phyloP scores from a whole-genome alignment of 2,888 invertebrate genomes.

The Drosophila mercatorum region DNA sequence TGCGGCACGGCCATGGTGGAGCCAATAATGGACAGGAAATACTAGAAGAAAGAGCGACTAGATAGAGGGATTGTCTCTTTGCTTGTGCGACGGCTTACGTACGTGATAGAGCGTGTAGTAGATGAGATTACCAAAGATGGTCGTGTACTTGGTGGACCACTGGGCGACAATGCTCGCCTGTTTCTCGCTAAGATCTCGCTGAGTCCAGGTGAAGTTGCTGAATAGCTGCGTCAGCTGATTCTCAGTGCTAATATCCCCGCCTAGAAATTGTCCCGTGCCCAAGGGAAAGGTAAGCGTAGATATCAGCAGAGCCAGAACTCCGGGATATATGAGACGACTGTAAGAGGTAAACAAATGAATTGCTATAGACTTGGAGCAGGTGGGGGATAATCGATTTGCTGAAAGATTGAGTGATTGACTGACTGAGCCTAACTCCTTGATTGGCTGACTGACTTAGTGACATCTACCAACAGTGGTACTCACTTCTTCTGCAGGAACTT shows the following conservation, averaged over 20 bases:
- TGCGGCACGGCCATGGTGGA: constrained; percentile 99
- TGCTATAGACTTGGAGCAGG: neutral
- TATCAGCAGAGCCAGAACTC: constrained; percentile 94
- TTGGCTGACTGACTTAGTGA: neutral
- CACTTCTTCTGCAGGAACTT: constrained; percentile 97
- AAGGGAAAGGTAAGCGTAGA: constrained; percentile 94
- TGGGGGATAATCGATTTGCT: neutral
- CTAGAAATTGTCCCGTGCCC: constrained; percentile 96
- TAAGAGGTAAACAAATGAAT: neutral
- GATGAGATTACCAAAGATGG: constrained; percentile 93
- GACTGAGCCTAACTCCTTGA: neutral
- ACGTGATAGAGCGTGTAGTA: constrained; percentile 94
- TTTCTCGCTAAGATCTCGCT: constrained; percentile 90
- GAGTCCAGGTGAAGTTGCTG: constrained; percentile 98
- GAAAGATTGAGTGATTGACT: neutral
- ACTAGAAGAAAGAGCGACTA: constrained; percentile 86
- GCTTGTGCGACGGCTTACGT: constrained; percentile 83
- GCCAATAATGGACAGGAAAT: constrained; percentile 93
- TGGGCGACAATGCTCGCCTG: constrained; percentile 93
- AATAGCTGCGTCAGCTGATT: constrained; percentile 92
- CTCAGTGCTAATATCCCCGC: constrained; percentile 91
- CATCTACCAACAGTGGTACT: constrained; percentile 79
- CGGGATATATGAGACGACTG: constrained; percentile 98
- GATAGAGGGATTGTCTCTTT: neutral
- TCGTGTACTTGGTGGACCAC: constrained; percentile 93